A percentile compares a stretch with the other conserved stretches of the same genome.
These are phyloP conservation scores for Paraplagusia blochii DNA, from an alignment of 2,113 vertebrate genomes.

Conservation along the genomic window DNA sequence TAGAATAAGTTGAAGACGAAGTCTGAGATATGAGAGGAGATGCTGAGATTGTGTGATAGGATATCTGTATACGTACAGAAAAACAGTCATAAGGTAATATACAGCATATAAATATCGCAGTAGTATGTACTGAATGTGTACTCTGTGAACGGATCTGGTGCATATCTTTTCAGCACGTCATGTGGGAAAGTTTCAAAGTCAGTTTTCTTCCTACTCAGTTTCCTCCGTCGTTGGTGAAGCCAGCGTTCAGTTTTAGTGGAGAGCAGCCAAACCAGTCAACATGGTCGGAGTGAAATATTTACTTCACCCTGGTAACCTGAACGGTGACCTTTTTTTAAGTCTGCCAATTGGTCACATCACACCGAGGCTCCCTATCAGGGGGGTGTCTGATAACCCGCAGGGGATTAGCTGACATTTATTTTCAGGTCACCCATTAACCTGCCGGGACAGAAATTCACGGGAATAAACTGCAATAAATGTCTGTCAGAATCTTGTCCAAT, in stretches of 20 bases:
- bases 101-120: too few species aligned
- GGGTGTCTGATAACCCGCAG: background rate
- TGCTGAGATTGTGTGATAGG: too few species aligned
- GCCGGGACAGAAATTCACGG: too few species aligned
- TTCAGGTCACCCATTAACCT: too few species aligned
- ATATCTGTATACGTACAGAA: too few species aligned
- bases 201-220: constrained; percentile 1
- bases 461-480: too few species aligned
- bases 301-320: background rate
- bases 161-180: background rate
- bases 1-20: too few species aligned
- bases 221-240: constrained; percentile 6
- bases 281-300: constrained; percentile 2
- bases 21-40: too few species aligned
- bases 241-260: constrained; percentile 20
- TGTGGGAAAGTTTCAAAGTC: constrained; percentile 14
- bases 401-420: background rate
- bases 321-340: background rate
- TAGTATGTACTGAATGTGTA: too few species aligned
- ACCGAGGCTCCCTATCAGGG: background rate
- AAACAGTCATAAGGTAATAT: too few species aligned
- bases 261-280: constrained; percentile 1
- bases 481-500: background rate
- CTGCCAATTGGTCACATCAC: background rate
- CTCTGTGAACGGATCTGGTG: background rate